Base-by-base conservation (phyloP, 2,797 vertebrate species). In the Geotrypetes seraphini region DNA sequence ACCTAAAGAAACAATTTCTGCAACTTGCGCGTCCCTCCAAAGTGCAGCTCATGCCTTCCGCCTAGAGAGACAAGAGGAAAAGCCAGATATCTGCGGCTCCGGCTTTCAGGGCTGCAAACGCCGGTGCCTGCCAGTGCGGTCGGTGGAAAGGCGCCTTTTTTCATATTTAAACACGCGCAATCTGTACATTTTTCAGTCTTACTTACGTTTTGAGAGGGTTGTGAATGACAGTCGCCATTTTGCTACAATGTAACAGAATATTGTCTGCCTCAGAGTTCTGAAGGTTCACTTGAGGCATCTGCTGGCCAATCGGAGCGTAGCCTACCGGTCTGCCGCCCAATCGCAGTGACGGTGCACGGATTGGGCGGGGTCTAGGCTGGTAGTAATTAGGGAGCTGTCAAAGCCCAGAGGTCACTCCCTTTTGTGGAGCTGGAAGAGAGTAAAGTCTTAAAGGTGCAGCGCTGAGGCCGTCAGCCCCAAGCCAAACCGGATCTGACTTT, bases 201-300 rank as follows among this genome's bases (percentile, higher is more conserved):
- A 97, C 93, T 96, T 92, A 96, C 93, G 91, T 90, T 92, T 96
- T 97, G 84, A 97, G 89, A 86, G 91, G 91, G 89, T 94, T 95
- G 90, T 96, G 93, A 96, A 97, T 96, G 91, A 96, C 92, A 94
- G 93, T 90, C 92, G 92, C 93, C 93, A 97, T 97, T 93, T 96
- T 96, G 91, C 90, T 88, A 89, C 88, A 89, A 87, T 94, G 90
- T 92, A 96, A 95, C 86, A 88, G 90, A 93, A 92, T 92, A 96
- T 91, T 91, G 88, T 87, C 87, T 79, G 87, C 86, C 91, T 91
- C 87, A 73, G 89, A 94, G 91, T 88, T 92, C 90, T 91, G 92
- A 90, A 89, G 87, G 87, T 91, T 91, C 87, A 84, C 85, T 87
- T 73, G 73, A 76, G 69, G 84, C 75, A 75, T 69, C 45, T 68